A percentile compares a stretch with the other conserved stretches of the same genome.
Conservation (phyloP, 2,113 vertebrate genomes). For the Cyprinodon brontotheroides region DNA sequence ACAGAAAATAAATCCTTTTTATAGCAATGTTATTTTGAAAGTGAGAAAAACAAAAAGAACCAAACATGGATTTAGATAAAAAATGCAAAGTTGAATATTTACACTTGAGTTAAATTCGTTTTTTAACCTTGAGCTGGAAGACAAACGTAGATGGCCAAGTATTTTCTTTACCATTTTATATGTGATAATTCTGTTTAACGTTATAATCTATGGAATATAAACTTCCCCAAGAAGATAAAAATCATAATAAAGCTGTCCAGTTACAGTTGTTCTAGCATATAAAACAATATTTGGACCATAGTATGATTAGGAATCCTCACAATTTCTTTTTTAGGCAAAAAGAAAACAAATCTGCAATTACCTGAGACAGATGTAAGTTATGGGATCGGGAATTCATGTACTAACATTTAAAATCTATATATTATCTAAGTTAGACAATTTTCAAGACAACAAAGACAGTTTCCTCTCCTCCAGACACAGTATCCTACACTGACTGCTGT, state of each 20-base stretch:
- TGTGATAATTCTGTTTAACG: background rate
- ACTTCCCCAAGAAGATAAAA: too few species aligned
- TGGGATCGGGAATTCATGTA: background rate
- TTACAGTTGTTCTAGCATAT: too few species aligned
- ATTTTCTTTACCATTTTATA: slow-evolving; percentile 7
- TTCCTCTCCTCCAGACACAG: slow-evolving; percentile 20
- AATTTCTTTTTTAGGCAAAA: background rate
- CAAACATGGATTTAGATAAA: too few species aligned
- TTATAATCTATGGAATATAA: too few species aligned
- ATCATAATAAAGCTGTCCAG: too few species aligned
- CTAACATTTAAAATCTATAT: too few species aligned
- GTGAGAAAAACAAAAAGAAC: too few species aligned
- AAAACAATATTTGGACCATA: background rate
- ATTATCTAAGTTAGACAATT: too few species aligned
- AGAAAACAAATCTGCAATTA: background rate
- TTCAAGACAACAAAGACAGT: slow-evolving; percentile 27
- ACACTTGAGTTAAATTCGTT: slow-evolving; percentile 7
- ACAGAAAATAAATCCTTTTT: too few species aligned
- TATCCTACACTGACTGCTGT: slow-evolving; percentile 13
- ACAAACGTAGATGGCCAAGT: slow-evolving; percentile 30
- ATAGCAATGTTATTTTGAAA: too few species aligned
- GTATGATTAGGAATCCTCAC: background rate
- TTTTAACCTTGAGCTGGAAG: slow-evolving; percentile 23
- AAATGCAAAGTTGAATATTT: too few species aligned
- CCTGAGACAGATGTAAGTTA: background rate